Base-by-base conservation (phyloP, 2,888 invertebrate genomes). In the Stegana nigrithorax region DNA sequence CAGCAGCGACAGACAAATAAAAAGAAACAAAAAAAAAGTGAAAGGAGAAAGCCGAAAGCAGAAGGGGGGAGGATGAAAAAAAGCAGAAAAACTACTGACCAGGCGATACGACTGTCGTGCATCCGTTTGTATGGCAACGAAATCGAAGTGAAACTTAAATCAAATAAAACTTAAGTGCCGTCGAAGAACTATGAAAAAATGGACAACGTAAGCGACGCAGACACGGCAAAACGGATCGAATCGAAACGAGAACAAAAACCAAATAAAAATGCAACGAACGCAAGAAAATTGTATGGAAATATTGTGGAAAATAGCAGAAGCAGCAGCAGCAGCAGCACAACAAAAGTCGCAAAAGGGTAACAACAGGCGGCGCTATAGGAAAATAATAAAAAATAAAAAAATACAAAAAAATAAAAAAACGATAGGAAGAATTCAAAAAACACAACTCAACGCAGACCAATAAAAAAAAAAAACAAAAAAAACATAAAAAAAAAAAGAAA, bases 231-330 rank as follows among this genome's bases (percentile, higher is more conserved):
- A 21, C n/a, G 17, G 2, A 44, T 44, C 17, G 7, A 8, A 44
- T 8, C 8, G 14, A 10, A 39, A 6, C 7, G 17, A 4, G 17
- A 42, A 42, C 12, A 42, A n/a, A n/a, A n/a, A n/a, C n/a, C n/a
- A n/a, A n/a, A n/a, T n/a, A 47, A 47, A 44, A 23, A 21, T 47
- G 47, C 47, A 47, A 47, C 47, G 47, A 47, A 47, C 47, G 47
- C 47, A 47, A 23, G 47, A 23, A 47, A 47, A 47, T 3, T 47
- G 4, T 47, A 47, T 47, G 25, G 25, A 23, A 47, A 47, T 25
- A 23, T 25, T 25, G 21, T 47, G 10, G 47, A 25, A n/a, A n/a
- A 12, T 25, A 47, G 25, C 42, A 42, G 7, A 8, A 44, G 17
- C 8, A 44, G 44, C n/a, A 17, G 44, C 17, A 14, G 44, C 19